Percentiles rank a stretch among this genome's conserved stretches.
Evolutionary conservation across 2,113 vertebrate species (phyloP).

Genomic region (Ammospiza caudacuta): DNA sequence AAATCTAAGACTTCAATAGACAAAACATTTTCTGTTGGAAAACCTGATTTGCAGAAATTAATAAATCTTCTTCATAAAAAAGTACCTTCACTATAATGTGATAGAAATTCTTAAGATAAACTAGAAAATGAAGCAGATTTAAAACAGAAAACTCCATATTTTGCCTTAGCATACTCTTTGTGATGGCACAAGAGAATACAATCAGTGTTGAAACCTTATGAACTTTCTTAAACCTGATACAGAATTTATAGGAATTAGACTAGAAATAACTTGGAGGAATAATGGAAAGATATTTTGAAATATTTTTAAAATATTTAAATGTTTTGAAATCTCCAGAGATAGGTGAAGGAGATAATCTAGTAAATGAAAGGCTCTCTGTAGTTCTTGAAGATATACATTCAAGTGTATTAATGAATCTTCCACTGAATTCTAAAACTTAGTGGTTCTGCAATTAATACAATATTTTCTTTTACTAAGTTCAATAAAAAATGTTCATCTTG

Average conservation of each 20-base stretch:
- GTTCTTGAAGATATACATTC: not conserved
- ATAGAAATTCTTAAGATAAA: not conserved
- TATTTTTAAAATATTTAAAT: not conserved
- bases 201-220: not conserved
- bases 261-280: not conserved
- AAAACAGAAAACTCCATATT: not conserved
- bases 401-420: not conserved
- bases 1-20: not conserved
- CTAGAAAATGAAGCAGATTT: not conserved
- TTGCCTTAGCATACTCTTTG: not conserved
- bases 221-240: not conserved
- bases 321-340: not conserved
- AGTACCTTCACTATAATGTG: not conserved
- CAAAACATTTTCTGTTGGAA: not conserved
- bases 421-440: not conserved
- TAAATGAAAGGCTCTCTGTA: not conserved
- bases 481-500: conserved; percentile 34
- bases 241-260: not conserved
- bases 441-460: not conserved
- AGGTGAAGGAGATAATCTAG: not conserved
- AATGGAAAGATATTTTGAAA: not conserved
- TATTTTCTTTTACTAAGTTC: conserved; percentile 43
- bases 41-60: not conserved
- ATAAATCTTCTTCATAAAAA: not conserved
- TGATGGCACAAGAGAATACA: not conserved